phyloP scores from a whole-genome alignment of 1,140 invertebrate species.

The Antheraea mylitta region DNA sequence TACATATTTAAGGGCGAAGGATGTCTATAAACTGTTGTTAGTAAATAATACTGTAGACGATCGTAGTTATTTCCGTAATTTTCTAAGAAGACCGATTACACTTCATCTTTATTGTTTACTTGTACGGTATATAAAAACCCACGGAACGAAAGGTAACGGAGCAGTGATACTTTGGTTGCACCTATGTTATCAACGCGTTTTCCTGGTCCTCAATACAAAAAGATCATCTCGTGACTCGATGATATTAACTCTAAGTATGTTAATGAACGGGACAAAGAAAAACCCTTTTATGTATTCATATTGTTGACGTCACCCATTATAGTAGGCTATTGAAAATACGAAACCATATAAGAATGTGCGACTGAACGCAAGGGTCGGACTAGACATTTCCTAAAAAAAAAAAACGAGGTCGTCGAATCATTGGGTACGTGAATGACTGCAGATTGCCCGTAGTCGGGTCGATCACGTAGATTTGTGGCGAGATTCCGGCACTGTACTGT shows the following conservation, averaged over 20 bases:
- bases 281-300: constrained; percentile 17
- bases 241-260: constrained; percentile 30
- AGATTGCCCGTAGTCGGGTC: constrained; percentile 37
- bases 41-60: background rate
- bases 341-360: constrained; percentile 19
- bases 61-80: constrained; percentile 31
- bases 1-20: background rate
- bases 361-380: constrained; percentile 14
- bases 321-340: constrained; percentile 17
- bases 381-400: constrained; percentile 35
- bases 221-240: constrained; percentile 22
- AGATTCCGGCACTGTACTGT: constrained; percentile 25
- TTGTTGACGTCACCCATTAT: constrained; percentile 21
- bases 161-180: constrained; percentile 32
- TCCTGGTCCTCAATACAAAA: constrained; percentile 14
- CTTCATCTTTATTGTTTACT: constrained; percentile 40
- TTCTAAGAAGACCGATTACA: constrained; percentile 21
- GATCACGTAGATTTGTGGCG: constrained; percentile 34
- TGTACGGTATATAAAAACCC: constrained; percentile 42
- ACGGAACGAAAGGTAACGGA: constrained; percentile 27
- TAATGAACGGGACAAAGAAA: constrained; percentile 35
- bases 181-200: constrained; percentile 30
- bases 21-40: background rate
- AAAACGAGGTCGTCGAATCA: constrained; percentile 32
- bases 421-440: constrained; percentile 30